Evolutionary conservation across 2,797 vertebrate genomes (phyloP).

Genomic region (Columba guinea): DNA sequence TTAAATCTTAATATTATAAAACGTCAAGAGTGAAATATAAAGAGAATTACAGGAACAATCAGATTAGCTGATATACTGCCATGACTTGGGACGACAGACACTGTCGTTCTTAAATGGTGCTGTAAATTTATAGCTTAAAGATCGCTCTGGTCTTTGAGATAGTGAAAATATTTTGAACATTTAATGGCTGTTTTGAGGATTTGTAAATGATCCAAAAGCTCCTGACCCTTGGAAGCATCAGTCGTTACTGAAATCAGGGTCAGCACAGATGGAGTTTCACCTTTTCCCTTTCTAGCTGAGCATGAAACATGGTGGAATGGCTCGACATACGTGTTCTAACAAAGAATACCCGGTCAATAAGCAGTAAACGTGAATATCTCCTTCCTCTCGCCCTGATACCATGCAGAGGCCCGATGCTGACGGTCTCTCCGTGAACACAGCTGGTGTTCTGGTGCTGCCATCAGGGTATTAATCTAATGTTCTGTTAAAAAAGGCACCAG

Average conservation of each 20-base stretch:
- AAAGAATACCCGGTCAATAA: not conserved
- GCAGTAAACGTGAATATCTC: not conserved
- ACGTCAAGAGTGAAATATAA: not conserved
- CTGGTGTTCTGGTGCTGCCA: not conserved
- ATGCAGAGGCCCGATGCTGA: not conserved
- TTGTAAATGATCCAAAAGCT: not conserved
- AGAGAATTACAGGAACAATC: not conserved
- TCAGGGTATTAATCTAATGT: not conserved
- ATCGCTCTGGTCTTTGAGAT: not conserved
- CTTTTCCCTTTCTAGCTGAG: not conserved
- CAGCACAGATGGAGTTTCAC: not conserved
- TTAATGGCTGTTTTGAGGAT: not conserved
- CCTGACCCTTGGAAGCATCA: not conserved
- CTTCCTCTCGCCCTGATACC: not conserved
- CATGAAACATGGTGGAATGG: not conserved
- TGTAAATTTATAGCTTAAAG: not conserved
- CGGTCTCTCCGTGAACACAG: not conserved
- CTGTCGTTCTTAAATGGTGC: not conserved
- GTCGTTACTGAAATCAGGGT: not conserved
- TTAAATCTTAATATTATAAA: conserved; percentile 4
- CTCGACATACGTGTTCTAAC: not conserved
- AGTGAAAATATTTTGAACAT: not conserved
- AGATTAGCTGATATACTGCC: not conserved
- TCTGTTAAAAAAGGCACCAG: not conserved
- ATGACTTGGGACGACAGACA: not conserved